phyloP scores from a whole-genome alignment of 2,797 vertebrate species.

The Pseudochromis fuscus region DNA sequence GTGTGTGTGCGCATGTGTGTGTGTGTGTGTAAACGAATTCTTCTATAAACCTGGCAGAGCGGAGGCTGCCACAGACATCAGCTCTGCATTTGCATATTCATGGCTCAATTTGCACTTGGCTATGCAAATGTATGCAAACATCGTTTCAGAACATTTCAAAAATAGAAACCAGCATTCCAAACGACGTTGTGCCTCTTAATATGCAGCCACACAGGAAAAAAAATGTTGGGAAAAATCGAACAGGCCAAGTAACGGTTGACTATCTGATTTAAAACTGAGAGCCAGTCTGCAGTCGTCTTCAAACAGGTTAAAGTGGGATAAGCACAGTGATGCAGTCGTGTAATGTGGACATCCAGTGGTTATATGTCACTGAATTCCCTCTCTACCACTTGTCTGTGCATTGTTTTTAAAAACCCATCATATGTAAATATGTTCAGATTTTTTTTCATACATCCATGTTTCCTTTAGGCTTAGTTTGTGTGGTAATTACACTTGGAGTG shows the following conservation, averaged over 20 bases:
- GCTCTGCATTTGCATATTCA: constrained; percentile 89
- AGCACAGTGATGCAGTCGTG: constrained; percentile 40
- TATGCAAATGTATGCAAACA: constrained; percentile 92
- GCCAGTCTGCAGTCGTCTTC: constrained; percentile 55
- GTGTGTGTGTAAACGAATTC: constrained; percentile 69
- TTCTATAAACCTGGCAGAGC: constrained; percentile 87
- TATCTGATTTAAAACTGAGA: constrained; percentile 76
- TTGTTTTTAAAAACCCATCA: constrained; percentile 50
- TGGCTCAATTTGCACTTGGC: constrained; percentile 90
- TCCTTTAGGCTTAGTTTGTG: constrained; percentile 46
- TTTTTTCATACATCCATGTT: constrained; percentile 37
- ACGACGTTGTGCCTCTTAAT: constrained; percentile 85
- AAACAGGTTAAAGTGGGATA: constrained; percentile 73
- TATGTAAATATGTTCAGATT: constrained; percentile 53
- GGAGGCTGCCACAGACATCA: constrained; percentile 89
- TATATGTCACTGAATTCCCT: constrained; percentile 42
- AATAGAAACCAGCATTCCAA: constrained; percentile 89
- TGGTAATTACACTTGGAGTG: constrained; percentile 59
- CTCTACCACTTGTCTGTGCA: constrained; percentile 31
- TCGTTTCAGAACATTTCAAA: constrained; percentile 90
- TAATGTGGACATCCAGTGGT: constrained; percentile 54
- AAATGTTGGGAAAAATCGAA: constrained; percentile 76
- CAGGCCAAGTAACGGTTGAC: constrained; percentile 70
- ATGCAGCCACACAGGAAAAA: constrained; percentile 79
- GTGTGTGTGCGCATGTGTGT: constrained; percentile 34